phyloP scores from a whole-genome alignment of 1,140 invertebrate genomes.

The Cyclina sinensis region DNA sequence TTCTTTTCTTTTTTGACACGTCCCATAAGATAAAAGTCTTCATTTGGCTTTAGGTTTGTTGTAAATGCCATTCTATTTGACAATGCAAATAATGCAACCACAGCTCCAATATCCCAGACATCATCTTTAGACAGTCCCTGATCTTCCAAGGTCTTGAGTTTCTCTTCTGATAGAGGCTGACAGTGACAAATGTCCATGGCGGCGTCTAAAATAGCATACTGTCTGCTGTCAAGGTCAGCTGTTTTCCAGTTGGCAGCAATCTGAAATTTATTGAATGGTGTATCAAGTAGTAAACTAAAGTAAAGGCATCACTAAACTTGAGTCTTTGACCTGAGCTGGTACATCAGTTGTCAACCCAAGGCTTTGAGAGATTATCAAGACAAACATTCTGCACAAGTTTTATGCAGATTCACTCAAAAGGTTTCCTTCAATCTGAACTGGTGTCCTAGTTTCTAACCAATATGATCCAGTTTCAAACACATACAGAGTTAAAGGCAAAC shows the following conservation, averaged over 20 bases:
- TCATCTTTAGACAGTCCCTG: constrained; percentile 78
- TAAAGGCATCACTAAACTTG: no score
- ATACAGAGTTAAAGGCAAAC: no score
- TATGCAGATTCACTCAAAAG: no score
- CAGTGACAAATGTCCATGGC: constrained; percentile 75
- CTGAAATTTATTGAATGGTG: constrained; percentile 62
- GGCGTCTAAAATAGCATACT: constrained; percentile 79
- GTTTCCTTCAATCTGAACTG: no score
- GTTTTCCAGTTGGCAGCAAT: constrained; percentile 81
- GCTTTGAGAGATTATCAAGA: no score
- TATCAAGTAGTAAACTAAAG: no score
- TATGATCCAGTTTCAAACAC: no score
- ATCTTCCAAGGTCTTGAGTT: constrained; percentile 71
- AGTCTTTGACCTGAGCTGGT: no score
- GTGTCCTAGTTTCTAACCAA: no score
- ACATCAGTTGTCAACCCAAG: no score
- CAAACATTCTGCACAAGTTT: no score
- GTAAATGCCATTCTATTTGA: constrained; percentile 81
- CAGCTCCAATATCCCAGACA: constrained; percentile 81
- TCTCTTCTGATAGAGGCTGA: constrained; percentile 71
- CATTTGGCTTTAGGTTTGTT: constrained; percentile 79
- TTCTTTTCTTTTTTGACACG: constrained; percentile 73
- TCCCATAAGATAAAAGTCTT: constrained; percentile 81
- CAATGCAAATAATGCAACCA: constrained; percentile 77
- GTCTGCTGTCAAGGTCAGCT: constrained; percentile 77